Evolutionary conservation across 2,113 vertebrate genomes (phyloP).

Genomic region (Phoenicopterus ruber): DNA sequence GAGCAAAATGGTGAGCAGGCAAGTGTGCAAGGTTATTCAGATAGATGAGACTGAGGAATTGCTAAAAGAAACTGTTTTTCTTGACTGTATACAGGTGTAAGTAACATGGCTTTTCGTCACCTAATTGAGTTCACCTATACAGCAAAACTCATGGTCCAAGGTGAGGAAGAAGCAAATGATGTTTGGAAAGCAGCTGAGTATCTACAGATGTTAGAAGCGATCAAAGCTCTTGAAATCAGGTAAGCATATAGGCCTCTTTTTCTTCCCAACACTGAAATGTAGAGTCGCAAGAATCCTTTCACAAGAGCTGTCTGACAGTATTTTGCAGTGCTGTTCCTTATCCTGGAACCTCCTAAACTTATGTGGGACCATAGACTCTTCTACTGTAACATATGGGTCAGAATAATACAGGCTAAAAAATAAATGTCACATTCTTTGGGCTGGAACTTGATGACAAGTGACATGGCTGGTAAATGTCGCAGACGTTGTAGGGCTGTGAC

Average conservation of each 20-base stretch:
- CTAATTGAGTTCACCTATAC: slow-evolving; percentile 98
- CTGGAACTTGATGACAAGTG: background rate
- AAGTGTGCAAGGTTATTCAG: background rate
- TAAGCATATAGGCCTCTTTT: slow-evolving; percentile 29
- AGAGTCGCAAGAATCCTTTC: background rate
- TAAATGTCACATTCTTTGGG: accelerated
- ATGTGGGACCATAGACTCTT: background rate
- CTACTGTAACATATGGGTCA: no score
- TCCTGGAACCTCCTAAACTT: background rate
- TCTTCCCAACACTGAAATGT: background rate
- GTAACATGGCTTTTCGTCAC: slow-evolving; percentile 93
- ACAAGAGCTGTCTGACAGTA: background rate
- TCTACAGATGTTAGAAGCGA: slow-evolving; percentile 97
- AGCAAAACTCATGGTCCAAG: slow-evolving; percentile 87
- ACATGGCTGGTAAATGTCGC: background rate
- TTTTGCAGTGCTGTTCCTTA: background rate
- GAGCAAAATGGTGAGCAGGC: background rate
- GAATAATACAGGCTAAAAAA: background rate
- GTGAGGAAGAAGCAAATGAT: slow-evolving; percentile 90
- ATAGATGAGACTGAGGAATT: background rate
- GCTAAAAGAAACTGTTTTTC: background rate
- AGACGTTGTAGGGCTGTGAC: background rate
- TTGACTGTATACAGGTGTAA: slow-evolving; percentile 81
- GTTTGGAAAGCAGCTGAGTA: slow-evolving; percentile 98
- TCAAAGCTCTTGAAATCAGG: slow-evolving; percentile 92